Conservation (phyloP, 2,797 vertebrate genomes). For the Halcyon smyrnensis region DNA sequence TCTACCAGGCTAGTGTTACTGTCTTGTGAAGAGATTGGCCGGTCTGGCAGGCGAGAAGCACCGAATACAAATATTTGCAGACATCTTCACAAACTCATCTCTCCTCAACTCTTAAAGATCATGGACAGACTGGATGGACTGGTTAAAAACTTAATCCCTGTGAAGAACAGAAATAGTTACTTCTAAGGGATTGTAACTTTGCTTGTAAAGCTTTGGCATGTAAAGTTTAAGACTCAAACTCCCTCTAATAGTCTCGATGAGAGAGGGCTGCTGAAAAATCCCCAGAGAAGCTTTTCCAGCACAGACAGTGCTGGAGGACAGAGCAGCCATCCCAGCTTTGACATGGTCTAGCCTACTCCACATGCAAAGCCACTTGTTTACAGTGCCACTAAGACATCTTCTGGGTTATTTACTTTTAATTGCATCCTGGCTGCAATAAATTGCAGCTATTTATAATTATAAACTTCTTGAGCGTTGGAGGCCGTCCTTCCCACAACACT, state of each 20-base stretch:
- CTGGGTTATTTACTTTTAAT: background rate
- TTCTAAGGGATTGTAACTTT: background rate
- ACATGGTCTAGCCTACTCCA: background rate
- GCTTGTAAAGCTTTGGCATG: background rate
- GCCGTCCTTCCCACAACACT: background rate
- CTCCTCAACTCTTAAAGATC: background rate
- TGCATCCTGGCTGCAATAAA: conserved; percentile 29
- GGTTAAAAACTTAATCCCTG: background rate
- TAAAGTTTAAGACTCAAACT: background rate
- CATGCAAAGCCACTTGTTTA: background rate
- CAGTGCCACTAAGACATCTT: background rate
- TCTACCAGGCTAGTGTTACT: background rate
- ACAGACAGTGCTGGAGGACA: background rate
- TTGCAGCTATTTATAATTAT: conserved; percentile 11
- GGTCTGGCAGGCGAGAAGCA: accelerated
- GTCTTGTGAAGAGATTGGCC: background rate
- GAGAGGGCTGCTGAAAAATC: background rate
- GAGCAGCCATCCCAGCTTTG: background rate
- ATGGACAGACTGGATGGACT: background rate
- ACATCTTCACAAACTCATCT: background rate
- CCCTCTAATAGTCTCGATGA: accelerated
- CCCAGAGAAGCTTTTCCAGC: background rate
- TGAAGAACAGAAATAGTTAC: background rate
- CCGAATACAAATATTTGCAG: background rate
- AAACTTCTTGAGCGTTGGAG: background rate